Evolutionary conservation across 2,888 invertebrate genomes (phyloP), one percentile per base, ranked within the genome.

Genomic region (Leptothorax acervorum): DNA sequence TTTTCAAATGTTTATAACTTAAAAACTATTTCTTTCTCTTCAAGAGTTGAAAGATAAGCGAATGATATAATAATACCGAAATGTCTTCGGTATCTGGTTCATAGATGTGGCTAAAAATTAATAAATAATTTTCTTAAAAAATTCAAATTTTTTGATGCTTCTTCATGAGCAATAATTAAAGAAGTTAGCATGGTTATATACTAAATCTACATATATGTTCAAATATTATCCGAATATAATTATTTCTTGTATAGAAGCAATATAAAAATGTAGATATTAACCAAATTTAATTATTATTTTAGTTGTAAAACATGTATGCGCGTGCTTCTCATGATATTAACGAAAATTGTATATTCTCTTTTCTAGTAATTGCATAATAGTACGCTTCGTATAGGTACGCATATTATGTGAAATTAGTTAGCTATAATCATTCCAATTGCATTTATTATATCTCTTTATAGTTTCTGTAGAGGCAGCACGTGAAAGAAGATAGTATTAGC

Each of bases 381-480:
- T 39, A 12, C 3, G 11, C 5, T 28, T 35, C 8, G 15, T 23
- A 15, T 11, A 23, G 23, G 23, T 23, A 55, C 3, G 9, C 3
- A 35, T 12, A n/a, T 39, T 4, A n/a, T 35, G 15, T 2, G n/a
- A 42, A 53, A 53, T 66, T 66, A 51, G 53, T 45, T 12, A 42
- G 5, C 31, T 11, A 1, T 28, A 39, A 39, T 66, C 6, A 35
- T 1, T 35, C 1, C 2, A 15, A 35, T 39, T 12, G 11, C 11
- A 76, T 51, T 42, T 31, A 6, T 66, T 2, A 65, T 57, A 45
- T 23, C 45, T 79, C 57, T 57, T 35, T 18, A 15, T 28, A 5
- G 8, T 35, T 70, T 71, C 48, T 35, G 18, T 51, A 75, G 75
- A 51, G 57, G 35, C 57, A 45, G 31, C 71, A 79, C 45, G 23